phyloP scores from a whole-genome alignment of 1,140 invertebrate genomes.

The Drosophila dunni region DNA sequence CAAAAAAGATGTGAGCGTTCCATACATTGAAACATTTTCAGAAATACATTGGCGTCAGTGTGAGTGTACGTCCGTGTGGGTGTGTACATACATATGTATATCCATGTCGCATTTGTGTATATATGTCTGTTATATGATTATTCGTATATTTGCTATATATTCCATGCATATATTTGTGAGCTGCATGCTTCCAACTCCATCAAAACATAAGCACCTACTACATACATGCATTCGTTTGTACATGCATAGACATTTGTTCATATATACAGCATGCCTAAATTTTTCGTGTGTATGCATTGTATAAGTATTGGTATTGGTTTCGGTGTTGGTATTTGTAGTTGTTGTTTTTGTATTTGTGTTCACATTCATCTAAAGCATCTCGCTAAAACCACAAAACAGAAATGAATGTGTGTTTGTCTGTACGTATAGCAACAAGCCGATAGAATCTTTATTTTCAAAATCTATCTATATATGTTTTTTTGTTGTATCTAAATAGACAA shows the following conservation, averaged over 20 bases:
- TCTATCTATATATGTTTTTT: slow-evolving; percentile 5
- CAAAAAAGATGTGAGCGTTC: slow-evolving; percentile 8
- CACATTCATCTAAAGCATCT: slow-evolving; percentile 6
- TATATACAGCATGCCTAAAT: slow-evolving; percentile 17
- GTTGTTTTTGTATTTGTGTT: slow-evolving; percentile 24
- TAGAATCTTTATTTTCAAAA: slow-evolving; percentile 10
- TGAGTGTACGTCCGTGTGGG: not conserved
- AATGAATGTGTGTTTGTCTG: not conserved
- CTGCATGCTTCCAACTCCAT: slow-evolving; percentile 3
- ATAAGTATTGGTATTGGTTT: slow-evolving; percentile 23
- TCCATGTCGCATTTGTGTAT: not conserved
- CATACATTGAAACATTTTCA: slow-evolving; percentile 6
- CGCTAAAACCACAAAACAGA: slow-evolving; percentile 13
- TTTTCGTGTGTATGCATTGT: slow-evolving; percentile 24
- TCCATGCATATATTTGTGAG: not conserved
- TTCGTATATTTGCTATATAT: not conserved
- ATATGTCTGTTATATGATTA: not conserved
- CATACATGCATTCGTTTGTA: not conserved
- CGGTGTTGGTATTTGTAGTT: slow-evolving; percentile 8
- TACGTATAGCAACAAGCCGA: slow-evolving; percentile 21
- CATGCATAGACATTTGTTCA: not conserved
- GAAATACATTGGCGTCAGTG: no score
- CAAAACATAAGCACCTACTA: not conserved
- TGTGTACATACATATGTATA: not conserved
- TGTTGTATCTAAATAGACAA: slow-evolving; percentile 5